These are phyloP conservation scores for Puntigrus tetrazona DNA, from an alignment of 2,113 vertebrate genomes.

Conservation along the genomic window DNA sequence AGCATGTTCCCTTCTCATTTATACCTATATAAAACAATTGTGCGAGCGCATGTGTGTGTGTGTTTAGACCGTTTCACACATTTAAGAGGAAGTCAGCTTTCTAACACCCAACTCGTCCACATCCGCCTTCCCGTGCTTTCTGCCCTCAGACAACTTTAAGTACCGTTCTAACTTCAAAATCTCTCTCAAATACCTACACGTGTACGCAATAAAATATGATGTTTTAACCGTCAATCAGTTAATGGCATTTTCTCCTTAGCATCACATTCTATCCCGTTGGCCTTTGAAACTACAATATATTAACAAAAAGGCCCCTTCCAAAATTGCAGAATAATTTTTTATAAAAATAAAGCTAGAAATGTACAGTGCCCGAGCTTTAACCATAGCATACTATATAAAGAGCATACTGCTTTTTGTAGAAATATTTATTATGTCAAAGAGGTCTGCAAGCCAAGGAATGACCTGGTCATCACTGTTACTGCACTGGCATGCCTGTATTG, in stretches of 20 bases:
- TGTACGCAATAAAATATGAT: not conserved
- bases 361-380: not conserved
- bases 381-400: not conserved
- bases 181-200: not conserved
- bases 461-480: not conserved
- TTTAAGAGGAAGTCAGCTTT: slow-evolving; percentile 22
- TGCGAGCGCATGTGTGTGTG: not conserved
- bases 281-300: not conserved
- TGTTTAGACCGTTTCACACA: slow-evolving; percentile 32
- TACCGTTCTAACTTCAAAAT: not conserved
- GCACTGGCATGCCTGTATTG: not conserved
- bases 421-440: not conserved
- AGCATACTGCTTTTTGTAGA: not conserved
- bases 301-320: not conserved
- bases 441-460: not conserved
- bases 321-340: no score
- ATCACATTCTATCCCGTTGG: not conserved
- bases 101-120: not conserved
- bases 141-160: not conserved
- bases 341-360: no score
- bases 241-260: not conserved
- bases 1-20: not conserved
- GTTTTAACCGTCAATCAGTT: not conserved
- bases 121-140: not conserved
- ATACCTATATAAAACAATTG: not conserved